phyloP scores from a whole-genome alignment of 2,113 vertebrate genomes.

The Scomber scombrus region DNA sequence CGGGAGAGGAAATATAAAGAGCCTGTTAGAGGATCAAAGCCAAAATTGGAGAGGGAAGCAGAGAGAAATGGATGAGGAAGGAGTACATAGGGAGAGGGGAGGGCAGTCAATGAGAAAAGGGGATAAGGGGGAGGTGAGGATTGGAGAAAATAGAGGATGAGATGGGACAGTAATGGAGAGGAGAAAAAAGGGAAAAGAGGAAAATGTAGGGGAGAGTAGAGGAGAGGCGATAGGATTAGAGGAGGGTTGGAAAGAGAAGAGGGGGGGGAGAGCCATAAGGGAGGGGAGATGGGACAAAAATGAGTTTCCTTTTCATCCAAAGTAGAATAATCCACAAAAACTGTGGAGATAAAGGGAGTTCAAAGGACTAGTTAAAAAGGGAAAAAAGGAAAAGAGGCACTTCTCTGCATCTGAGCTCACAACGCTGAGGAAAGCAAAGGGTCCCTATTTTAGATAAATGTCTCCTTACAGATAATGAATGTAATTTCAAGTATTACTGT shows the following conservation, averaged over 20 bases:
- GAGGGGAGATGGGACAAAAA: constrained; percentile 54
- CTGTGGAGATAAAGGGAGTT: constrained; percentile 72
- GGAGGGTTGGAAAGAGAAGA: constrained; percentile 48
- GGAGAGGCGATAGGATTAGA: constrained; percentile 68
- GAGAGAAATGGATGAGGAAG: constrained; percentile 31
- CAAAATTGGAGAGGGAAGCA: constrained; percentile 22
- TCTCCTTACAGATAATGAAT: background rate
- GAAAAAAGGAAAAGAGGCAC: constrained; percentile 15
- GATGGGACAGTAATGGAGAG: constrained; percentile 56
- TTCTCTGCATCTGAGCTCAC: constrained; percentile 33
- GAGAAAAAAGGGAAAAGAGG: constrained; percentile 43
- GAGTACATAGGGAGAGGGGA: constrained; percentile 39
- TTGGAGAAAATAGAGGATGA: constrained; percentile 49
- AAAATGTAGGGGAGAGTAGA: constrained; percentile 30
- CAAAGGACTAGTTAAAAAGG: constrained; percentile 63
- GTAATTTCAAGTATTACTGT: background rate
- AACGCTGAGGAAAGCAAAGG: constrained; percentile 24
- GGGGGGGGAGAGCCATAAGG: constrained; percentile 42
- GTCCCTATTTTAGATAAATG: constrained; percentile 16
- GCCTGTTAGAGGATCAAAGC: constrained; percentile 51
- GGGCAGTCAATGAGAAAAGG: constrained; percentile 57
- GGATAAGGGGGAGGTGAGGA: constrained; percentile 53
- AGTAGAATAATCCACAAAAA: constrained; percentile 75
- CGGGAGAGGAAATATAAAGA: constrained; percentile 34
- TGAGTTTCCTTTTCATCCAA: constrained; percentile 64